Conservation (phyloP, 2,113 vertebrate genomes). For the Hippotragus niger region DNA sequence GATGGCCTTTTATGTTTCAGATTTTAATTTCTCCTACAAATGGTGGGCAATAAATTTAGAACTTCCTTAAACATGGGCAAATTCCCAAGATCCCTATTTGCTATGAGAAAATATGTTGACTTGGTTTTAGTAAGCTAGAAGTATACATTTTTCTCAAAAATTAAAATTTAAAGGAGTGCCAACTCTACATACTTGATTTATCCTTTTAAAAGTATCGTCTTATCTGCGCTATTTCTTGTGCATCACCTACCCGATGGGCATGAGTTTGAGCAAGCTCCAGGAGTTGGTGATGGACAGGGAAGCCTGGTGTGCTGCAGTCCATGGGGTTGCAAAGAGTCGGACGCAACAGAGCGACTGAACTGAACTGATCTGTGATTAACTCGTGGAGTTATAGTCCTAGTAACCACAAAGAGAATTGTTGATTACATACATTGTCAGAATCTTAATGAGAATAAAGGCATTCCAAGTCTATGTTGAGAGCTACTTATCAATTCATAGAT, state of each 20-base stretch:
- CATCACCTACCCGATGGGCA: neutral
- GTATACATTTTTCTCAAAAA: neutral
- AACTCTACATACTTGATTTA: neutral
- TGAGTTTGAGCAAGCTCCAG: neutral
- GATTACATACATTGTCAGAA: neutral
- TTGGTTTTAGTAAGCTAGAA: neutral
- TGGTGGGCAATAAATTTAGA: neutral
- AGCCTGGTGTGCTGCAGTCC: neutral
- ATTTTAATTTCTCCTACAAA: neutral
- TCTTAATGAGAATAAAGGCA: neutral
- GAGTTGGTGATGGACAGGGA: neutral
- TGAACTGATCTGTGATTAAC: neutral
- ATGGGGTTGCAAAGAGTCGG: accelerated
- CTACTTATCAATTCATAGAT: neutral
- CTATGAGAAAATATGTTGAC: neutral
- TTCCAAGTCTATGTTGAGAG: neutral
- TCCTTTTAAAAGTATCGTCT: neutral
- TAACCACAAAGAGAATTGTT: neutral
- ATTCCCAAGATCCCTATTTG: neutral
- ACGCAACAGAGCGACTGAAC: neutral
- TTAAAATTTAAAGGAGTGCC: neutral
- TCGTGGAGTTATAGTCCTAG: neutral
- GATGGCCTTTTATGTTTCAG: neutral
- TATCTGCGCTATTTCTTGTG: neutral
- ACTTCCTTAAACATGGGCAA: neutral